phyloP scores from a whole-genome alignment of 2,797 vertebrate species.

The Chelidonichthys spinosus region DNA sequence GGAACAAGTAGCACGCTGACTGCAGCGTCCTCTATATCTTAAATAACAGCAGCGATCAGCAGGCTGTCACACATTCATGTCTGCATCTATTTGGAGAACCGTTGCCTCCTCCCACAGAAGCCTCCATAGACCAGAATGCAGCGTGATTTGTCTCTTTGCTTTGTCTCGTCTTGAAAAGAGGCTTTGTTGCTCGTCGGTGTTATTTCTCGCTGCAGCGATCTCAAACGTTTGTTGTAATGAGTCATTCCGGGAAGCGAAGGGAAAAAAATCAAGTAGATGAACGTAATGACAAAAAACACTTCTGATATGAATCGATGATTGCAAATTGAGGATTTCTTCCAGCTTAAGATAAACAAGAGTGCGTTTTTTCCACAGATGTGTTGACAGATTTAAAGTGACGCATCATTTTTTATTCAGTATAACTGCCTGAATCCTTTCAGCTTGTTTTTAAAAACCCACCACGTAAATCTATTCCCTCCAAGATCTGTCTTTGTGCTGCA shows the following conservation, averaged over 20 bases:
- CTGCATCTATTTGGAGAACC: background rate
- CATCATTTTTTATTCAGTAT: slow-evolving; percentile 21
- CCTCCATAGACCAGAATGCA: background rate
- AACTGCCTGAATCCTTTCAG: background rate
- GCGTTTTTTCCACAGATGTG: background rate
- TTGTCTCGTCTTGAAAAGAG: background rate
- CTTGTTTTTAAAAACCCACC: slow-evolving; percentile 7
- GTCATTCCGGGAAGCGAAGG: background rate
- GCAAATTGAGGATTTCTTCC: slow-evolving; percentile 12
- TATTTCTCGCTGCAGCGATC: background rate
- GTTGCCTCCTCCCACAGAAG: background rate
- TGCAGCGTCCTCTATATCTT: slow-evolving; percentile 7
- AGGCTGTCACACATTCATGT: background rate
- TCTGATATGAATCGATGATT: background rate
- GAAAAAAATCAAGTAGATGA: background rate
- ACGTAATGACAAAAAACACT: background rate
- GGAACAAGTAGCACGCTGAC: background rate
- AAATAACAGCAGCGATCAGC: slow-evolving; percentile 5
- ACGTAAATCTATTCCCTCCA: background rate
- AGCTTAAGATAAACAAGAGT: background rate
- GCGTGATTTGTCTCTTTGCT: background rate
- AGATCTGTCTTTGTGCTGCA: slow-evolving; percentile 5
- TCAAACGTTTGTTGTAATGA: background rate
- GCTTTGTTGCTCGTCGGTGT: background rate
- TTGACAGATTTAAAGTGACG: slow-evolving; percentile 15